These are phyloP conservation scores for Thryonomys swinderianus DNA, from an alignment of 2,113 vertebrate genomes.

Conservation along the genomic window DNA sequence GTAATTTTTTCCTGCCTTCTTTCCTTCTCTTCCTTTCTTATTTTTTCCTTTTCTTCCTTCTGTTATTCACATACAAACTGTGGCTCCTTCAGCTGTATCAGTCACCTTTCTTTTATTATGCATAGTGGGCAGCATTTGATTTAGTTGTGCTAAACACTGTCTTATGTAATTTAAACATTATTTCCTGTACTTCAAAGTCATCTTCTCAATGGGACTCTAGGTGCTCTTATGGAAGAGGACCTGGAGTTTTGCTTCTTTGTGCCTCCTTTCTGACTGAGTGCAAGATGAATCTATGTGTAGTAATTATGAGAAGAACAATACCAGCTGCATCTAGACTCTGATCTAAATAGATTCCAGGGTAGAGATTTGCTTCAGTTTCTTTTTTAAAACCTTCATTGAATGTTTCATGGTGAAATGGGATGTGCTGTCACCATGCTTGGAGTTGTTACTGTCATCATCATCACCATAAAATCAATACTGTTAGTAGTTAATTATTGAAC, in stretches of 20 bases:
- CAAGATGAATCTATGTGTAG: not conserved
- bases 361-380: not conserved
- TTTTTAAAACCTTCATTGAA: not conserved
- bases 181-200: not conserved
- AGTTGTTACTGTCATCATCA: not conserved
- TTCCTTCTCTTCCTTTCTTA: not conserved
- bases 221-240: not conserved
- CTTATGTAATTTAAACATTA: not conserved
- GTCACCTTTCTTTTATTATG: not conserved
- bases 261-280: not conserved
- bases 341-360: not conserved
- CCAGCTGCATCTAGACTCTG: not conserved
- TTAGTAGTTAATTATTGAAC: not conserved
- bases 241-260: not conserved
- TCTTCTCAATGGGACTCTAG: not conserved
- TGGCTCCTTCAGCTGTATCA: not conserved
- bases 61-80: not conserved
- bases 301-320: not conserved
- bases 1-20: not conserved
- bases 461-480: not conserved
- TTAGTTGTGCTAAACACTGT: not conserved
- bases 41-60: not conserved
- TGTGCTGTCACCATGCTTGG: not conserved
- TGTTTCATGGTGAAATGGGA: not conserved
- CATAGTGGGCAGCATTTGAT: not conserved